These are phyloP conservation scores for Leptinotarsa tumamoca DNA, from an alignment of 2,888 invertebrate genomes.

Conservation along the genomic window DNA sequence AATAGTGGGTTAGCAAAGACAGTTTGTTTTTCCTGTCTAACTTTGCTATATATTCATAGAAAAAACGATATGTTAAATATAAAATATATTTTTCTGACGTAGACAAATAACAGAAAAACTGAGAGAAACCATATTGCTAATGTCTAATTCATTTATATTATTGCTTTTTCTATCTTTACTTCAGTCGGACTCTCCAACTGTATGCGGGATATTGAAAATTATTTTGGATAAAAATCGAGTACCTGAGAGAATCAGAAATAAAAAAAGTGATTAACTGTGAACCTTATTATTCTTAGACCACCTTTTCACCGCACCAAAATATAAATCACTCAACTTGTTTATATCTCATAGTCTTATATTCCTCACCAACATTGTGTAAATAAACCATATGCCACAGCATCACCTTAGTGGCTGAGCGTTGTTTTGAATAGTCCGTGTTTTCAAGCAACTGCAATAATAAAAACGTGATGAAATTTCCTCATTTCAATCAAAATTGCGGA, in stretches of 20 bases:
- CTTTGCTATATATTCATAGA: too few species aligned
- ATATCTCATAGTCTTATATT: slow-evolving; percentile 36
- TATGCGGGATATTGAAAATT: too few species aligned
- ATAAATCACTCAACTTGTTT: slow-evolving; percentile 46
- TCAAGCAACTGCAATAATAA: slow-evolving; percentile 29
- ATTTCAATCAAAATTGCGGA: not conserved
- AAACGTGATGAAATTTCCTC: slow-evolving; percentile 10
- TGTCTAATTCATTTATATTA: too few species aligned
- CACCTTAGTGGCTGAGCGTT: slow-evolving; percentile 48
- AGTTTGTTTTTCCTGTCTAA: too few species aligned
- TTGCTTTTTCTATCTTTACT: too few species aligned
- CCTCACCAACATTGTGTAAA: slow-evolving; percentile 38
- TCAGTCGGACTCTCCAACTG: too few species aligned
- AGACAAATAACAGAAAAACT: too few species aligned
- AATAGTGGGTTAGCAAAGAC: too few species aligned
- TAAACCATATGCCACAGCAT: slow-evolving; percentile 42
- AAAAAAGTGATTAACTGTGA: not conserved
- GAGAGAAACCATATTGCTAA: too few species aligned
- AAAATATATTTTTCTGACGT: too few species aligned
- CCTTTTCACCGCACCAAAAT: slow-evolving; percentile 26
- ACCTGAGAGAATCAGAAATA: not conserved
- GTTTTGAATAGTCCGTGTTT: slow-evolving; percentile 39
- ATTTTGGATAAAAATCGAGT: too few species aligned
- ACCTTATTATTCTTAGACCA: slow-evolving; percentile 31
- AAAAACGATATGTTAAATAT: too few species aligned